A percentile compares a stretch with the other conserved stretches of the same genome.
Conservation (phyloP, 1,140 invertebrate genomes). For the Drosophila kurseongensis region DNA sequence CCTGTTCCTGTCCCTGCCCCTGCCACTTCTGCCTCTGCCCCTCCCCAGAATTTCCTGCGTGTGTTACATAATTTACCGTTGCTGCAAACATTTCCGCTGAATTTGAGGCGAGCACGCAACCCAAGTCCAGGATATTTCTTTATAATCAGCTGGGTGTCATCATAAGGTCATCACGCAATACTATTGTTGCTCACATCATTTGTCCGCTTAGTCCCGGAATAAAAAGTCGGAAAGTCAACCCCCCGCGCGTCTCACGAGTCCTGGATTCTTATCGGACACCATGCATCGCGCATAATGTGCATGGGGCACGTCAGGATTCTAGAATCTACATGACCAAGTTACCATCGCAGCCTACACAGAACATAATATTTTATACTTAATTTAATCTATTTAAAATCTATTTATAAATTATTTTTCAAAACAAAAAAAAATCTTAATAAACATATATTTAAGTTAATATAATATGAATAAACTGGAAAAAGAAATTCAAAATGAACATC, state of each 20-base stretch:
- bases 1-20: background rate
- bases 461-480: too few relatives aligned
- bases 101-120: constrained; percentile 70
- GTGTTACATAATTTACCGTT: constrained; percentile 81
- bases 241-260: background rate
- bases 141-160: constrained; percentile 83
- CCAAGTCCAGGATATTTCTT: constrained; percentile 60
- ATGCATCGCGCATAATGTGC: constrained; percentile 78
- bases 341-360: constrained; percentile 10
- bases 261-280: constrained; percentile 56
- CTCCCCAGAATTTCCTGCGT: constrained; percentile 24
- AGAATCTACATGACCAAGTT: constrained; percentile 20
- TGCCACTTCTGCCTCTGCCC: background rate
- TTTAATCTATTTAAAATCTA: background rate
- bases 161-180: constrained; percentile 79
- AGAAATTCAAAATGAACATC: too few relatives aligned
- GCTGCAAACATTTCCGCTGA: constrained; percentile 81
- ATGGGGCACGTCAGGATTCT: constrained; percentile 51
- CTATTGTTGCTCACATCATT: constrained; percentile 57
- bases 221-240: constrained; percentile 53
- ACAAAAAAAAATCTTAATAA: too few relatives aligned
- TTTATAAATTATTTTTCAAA: background rate
- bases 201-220: constrained; percentile 30
- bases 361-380: background rate
- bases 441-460: too few relatives aligned